Conservation (phyloP, 1,140 invertebrate genomes). For the Aphaenogaster ashmeadi region DNA sequence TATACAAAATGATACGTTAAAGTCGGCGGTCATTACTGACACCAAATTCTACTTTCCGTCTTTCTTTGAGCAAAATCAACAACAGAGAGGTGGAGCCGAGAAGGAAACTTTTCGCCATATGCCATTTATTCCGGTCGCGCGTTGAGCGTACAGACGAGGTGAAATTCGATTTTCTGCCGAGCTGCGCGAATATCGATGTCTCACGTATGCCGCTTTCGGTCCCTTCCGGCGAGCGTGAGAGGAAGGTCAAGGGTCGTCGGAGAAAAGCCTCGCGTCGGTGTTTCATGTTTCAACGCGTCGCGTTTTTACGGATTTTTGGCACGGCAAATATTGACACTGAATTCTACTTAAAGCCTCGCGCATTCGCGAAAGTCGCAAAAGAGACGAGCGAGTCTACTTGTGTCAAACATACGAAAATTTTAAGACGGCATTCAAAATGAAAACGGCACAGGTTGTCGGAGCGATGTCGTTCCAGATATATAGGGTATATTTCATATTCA, state of each 20-base stretch:
- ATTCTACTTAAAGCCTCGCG: slow-evolving; percentile 67
- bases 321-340: slow-evolving; percentile 70
- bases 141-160: slow-evolving; percentile 34
- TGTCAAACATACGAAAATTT: slow-evolving; percentile 15
- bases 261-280: slow-evolving; percentile 26
- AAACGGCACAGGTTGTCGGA: background rate
- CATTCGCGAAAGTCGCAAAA: slow-evolving; percentile 58
- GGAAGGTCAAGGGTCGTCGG: slow-evolving; percentile 55
- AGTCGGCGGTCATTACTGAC: slow-evolving; percentile 61
- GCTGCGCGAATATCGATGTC: slow-evolving; percentile 53
- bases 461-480: slow-evolving; percentile 9
- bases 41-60: slow-evolving; percentile 68
- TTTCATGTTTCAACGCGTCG: slow-evolving; percentile 28
- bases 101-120: slow-evolving; percentile 48
- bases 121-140: slow-evolving; percentile 56
- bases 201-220: slow-evolving; percentile 32
- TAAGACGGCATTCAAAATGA: slow-evolving; percentile 9
- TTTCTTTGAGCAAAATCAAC: slow-evolving; percentile 51
- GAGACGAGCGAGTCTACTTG: background rate
- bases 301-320: slow-evolving; percentile 1
- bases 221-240: slow-evolving; percentile 42
- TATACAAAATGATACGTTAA: slow-evolving; percentile 52
- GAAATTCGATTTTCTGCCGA: slow-evolving; percentile 61
- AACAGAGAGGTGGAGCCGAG: slow-evolving; percentile 19
- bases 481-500: background rate